These are phyloP conservation scores for Corbicula japonica DNA, from an alignment of 2,888 invertebrate species.

Conservation along the genomic window DNA sequence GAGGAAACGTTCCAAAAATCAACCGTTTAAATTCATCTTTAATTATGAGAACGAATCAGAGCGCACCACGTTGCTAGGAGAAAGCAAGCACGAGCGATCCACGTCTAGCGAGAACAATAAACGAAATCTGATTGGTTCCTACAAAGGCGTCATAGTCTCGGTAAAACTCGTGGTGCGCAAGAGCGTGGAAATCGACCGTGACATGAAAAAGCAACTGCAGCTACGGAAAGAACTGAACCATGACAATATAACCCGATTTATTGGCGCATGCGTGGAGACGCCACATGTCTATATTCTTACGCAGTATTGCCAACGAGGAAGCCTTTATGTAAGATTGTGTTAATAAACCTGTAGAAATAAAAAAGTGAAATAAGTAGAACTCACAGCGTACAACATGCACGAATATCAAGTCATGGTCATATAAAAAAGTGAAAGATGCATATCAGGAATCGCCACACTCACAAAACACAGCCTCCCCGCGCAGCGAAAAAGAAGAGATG, in stretches of 20 bases:
- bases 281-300: conserved; percentile 84
- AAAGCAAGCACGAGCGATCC: conserved; percentile 42
- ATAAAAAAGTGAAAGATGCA: no score
- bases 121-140: conserved; percentile 76
- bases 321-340: conserved; percentile 79
- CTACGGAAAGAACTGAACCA: conserved; percentile 84
- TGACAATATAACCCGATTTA: conserved; percentile 85
- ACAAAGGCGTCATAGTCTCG: conserved; percentile 89
- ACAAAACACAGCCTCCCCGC: no score
- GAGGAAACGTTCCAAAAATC: conserved; percentile 65
- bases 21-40: conserved; percentile 71
- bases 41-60: conserved; percentile 63
- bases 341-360: neutral
- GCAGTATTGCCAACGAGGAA: conserved; percentile 84
- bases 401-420: no score
- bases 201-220: conserved; percentile 84
- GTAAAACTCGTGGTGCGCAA: conserved; percentile 90
- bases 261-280: conserved; percentile 85
- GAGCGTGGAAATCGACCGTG: conserved; percentile 81
- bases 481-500: no score
- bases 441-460: no score
- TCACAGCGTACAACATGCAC: no score
- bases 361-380: no score
- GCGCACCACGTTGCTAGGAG: conserved; percentile 48
- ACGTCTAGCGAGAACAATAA: conserved; percentile 46